These are phyloP conservation scores for Anoplius nigerrimus DNA, from an alignment of 2,888 invertebrate species.

Conservation along the genomic window DNA sequence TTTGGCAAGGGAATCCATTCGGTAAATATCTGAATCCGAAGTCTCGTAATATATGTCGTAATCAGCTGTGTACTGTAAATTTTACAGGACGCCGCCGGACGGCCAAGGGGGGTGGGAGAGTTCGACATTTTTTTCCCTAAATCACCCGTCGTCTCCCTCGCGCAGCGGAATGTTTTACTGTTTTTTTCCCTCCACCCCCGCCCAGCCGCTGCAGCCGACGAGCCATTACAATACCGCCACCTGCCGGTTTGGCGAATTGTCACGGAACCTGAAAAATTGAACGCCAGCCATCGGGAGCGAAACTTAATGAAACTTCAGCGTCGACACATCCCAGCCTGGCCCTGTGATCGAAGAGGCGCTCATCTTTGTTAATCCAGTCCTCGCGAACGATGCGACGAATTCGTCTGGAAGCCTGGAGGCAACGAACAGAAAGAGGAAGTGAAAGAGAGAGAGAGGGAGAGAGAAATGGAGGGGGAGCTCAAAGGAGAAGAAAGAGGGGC, in stretches of 20 bases:
- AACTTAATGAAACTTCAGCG: background rate
- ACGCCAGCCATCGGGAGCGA: too few relatives aligned
- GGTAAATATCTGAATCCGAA: constrained; percentile 28
- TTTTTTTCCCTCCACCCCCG: too few relatives aligned
- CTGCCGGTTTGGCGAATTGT: too few relatives aligned
- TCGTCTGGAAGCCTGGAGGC: background rate
- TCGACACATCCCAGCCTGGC: background rate
- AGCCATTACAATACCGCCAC: too few relatives aligned
- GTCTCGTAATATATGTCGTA: constrained; percentile 19
- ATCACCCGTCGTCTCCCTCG: too few relatives aligned
- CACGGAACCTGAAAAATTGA: too few relatives aligned
- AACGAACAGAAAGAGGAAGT: background rate
- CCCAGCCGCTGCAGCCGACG: too few relatives aligned
- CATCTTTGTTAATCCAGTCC: background rate
- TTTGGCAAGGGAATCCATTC: constrained; percentile 33
- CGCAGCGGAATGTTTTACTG: too few relatives aligned
- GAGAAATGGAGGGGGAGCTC: background rate
- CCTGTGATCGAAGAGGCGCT: background rate
- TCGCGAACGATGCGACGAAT: background rate
- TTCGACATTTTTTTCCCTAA: too few relatives aligned
- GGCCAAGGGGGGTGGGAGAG: too few relatives aligned
- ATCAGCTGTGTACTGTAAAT: too few relatives aligned
- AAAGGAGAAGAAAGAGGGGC: constrained; percentile 10
- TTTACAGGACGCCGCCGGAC: too few relatives aligned
- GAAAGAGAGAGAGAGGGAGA: background rate